Evolutionary conservation across 2,113 vertebrate genomes (phyloP), one percentile per base, ranked within the genome.

Genomic region (Sardina pilchardus): DNA sequence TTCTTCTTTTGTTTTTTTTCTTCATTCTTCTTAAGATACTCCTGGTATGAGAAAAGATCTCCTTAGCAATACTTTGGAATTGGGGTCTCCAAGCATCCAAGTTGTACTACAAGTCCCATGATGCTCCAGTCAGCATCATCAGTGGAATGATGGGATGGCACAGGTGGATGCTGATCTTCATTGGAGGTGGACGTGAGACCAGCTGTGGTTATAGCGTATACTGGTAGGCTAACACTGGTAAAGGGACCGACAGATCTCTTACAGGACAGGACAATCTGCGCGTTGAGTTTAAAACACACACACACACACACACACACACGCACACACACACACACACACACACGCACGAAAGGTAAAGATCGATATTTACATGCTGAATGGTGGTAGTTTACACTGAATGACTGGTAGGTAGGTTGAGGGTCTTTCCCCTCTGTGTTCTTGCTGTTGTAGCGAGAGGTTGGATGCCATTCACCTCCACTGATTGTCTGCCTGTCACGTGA

Each of bases 201-300:
- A 36, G 14, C 30, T 36, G 34, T 30, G 71, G 26, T 17, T 6
- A 36, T 34, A 78, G 71, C 39, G 4, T 36, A 78, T 78, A 78
- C 71, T 78, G 71, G 71, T 36, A 17, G 71, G 30, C 30, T 78
- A 78, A 78, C 71, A 78, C 71, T 78, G 71, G 30, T 78, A 78
- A 30, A 36, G 30, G 71, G 12, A 34, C 30, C 36, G 3, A 30
- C 67, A 71, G 14, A 75, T 17, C 10, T 34, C 14, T 10, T 36
- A 30, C 16, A 36, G 3, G 30, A 75, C 7, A 34, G 67, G 67
- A 75, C 67, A 75, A 30, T 16, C 30, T 88, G 88, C 83, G 86
- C 7, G 88, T 87, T 17, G 88, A 89, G 78, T 81, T 90, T 17
- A 7, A 82, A 8, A 78, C 34, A 78, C 71, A 78, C 59, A 26